These are phyloP conservation scores for Acronicta aceris DNA, from an alignment of 2,888 invertebrate genomes.

Conservation along the genomic window DNA sequence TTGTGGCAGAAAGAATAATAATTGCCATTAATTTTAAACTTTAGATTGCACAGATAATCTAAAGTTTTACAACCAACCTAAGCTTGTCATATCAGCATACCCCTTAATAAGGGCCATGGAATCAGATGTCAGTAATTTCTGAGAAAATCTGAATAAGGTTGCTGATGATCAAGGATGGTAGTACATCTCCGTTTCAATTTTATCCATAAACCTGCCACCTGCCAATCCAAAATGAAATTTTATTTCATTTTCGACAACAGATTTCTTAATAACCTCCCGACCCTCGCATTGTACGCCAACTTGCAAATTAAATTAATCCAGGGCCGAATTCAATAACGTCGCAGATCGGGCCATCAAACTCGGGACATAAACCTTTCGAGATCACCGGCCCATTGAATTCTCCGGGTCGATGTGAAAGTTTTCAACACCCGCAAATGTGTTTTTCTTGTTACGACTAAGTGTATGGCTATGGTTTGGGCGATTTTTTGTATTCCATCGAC, in stretches of 20 bases:
- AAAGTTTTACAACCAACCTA: no score
- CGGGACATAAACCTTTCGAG: constrained; percentile 64
- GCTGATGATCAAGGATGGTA: not conserved
- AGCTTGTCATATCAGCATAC: no score
- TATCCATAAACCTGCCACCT: constrained; percentile 21
- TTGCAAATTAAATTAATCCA: constrained; percentile 78
- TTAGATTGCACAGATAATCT: no score
- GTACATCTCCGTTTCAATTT: constrained; percentile 43
- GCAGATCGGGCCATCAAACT: constrained; percentile 67
- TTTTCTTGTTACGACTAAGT: constrained; percentile 73
- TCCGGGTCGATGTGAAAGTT: constrained; percentile 67
- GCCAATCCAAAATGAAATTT: constrained; percentile 43
- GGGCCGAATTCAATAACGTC: constrained; percentile 68
- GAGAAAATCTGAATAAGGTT: not conserved
- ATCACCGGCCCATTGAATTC: constrained; percentile 62
- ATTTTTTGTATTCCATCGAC: constrained; percentile 22
- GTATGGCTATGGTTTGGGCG: constrained; percentile 51
- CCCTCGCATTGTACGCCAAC: constrained; percentile 63
- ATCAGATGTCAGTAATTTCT: not conserved
- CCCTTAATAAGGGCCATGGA: no score
- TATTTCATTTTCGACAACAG: constrained; percentile 57
- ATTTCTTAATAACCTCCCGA: constrained; percentile 64
- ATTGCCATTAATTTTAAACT: no score
- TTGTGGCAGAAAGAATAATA: no score
- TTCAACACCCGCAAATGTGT: constrained; percentile 74